Evolutionary conservation across 2,888 invertebrate genomes (phyloP).

Genomic region (Hydroisotoma schaefferi): DNA sequence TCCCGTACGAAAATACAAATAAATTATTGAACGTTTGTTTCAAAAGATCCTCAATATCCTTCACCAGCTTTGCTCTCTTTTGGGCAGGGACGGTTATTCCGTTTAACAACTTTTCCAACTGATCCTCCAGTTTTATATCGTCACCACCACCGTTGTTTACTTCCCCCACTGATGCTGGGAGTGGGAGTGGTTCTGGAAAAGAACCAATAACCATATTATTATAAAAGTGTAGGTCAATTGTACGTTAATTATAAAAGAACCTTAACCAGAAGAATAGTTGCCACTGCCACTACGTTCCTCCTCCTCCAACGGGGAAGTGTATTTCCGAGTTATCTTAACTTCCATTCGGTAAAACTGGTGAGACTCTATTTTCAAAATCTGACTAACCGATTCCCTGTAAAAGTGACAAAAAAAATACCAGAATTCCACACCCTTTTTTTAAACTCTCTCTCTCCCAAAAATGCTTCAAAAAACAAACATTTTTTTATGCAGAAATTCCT

Average conservation of each 20-base stretch:
- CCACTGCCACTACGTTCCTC: neutral
- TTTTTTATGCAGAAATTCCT: too few relatives aligned
- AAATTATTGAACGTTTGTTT: neutral
- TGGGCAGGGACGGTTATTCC: neutral
- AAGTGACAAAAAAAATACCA: neutral
- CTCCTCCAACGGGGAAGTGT: too few relatives aligned
- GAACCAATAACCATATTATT: too few relatives aligned
- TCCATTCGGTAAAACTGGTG: neutral
- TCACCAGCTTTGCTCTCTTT: neutral
- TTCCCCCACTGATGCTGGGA: too few relatives aligned
- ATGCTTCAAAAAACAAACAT: too few relatives aligned
- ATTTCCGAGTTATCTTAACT: neutral
- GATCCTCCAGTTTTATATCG: neutral
- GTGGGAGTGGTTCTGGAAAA: too few relatives aligned
- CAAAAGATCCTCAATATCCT: slow-evolving; percentile 3
- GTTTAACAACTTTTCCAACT: neutral
- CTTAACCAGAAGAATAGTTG: neutral
- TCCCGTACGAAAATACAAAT: neutral
- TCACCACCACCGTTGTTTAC: too few relatives aligned
- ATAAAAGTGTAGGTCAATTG: too few relatives aligned
- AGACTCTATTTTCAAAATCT: neutral
- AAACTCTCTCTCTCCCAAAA: too few relatives aligned
- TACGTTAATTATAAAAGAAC: too few relatives aligned
- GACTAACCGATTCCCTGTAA: neutral
- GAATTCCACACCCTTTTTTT: too few relatives aligned